Percentiles rank a stretch among this genome's conserved stretches.
These are phyloP conservation scores for Manacus vitellinus DNA, from an alignment of 2,113 vertebrate species.

Conservation along the genomic window DNA sequence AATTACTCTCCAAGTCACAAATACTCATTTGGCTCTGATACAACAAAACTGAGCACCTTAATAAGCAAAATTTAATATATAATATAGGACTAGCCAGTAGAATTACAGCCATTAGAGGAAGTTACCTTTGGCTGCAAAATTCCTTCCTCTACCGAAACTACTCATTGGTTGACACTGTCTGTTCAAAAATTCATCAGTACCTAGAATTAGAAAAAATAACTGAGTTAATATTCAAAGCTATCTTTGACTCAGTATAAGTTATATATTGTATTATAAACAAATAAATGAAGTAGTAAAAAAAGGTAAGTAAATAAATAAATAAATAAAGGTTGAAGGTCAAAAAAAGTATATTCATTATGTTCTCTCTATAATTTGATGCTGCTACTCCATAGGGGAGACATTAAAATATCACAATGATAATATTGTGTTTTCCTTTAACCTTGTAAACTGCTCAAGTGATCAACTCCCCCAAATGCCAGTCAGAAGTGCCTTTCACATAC, in stretches of 20 bases:
- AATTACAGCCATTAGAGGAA: neutral
- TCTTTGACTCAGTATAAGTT: neutral
- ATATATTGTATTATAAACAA: neutral
- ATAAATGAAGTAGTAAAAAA: neutral
- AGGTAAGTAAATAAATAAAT: neutral
- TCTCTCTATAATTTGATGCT: neutral
- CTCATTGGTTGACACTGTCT: neutral
- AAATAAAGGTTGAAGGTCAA: accelerated
- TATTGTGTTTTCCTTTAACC: accelerated
- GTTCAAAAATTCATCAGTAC: neutral
- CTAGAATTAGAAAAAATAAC: neutral
- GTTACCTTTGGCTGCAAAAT: conserved; percentile 65
- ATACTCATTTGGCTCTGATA: neutral
- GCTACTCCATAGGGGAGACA: accelerated
- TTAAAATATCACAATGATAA: neutral
- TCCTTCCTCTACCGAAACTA: conserved; percentile 35
- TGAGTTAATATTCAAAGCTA: neutral
- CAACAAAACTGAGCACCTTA: neutral
- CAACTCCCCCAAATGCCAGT: neutral
- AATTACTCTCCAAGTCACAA: neutral
- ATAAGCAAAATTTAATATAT: neutral
- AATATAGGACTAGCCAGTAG: neutral
- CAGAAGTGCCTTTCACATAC: conserved; percentile 41
- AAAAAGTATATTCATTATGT: neutral
- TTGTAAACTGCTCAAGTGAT: neutral